Evolutionary conservation across 2,797 vertebrate genomes (phyloP).

Genomic region (Chelon auratus): DNA sequence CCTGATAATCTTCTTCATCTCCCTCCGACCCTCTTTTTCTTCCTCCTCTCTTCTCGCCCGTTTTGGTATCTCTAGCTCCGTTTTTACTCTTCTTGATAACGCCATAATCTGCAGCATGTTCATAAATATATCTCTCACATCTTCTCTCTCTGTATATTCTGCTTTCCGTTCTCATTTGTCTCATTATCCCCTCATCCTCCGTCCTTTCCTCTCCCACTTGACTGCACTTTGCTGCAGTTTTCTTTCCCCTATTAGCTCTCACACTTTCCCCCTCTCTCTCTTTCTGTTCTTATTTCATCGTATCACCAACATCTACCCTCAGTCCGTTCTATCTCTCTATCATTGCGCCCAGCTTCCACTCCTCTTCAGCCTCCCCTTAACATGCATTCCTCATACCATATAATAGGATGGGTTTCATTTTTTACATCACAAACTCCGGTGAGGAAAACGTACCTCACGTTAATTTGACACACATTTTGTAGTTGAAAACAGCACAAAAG

Average conservation of each 20-base stretch:
- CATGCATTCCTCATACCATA: not conserved
- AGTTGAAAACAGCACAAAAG: no score
- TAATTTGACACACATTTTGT: no score
- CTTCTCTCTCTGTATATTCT: slow-evolving; percentile 1
- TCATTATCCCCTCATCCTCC: slow-evolving; percentile 4
- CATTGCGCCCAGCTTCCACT: slow-evolving; percentile 4
- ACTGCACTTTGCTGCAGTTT: slow-evolving; percentile 30
- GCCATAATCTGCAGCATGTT: slow-evolving; percentile 12
- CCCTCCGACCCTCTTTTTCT: not conserved
- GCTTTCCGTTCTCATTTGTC: slow-evolving; percentile 1
- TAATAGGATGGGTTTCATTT: not conserved
- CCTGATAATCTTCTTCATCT: slow-evolving; percentile 31
- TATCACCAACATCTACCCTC: slow-evolving; percentile 13
- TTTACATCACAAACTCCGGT: no score
- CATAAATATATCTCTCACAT: not conserved
- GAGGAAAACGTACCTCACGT: no score
- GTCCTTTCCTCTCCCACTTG: slow-evolving; percentile 14
- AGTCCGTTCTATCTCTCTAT: slow-evolving; percentile 24
- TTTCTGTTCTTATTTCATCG: not conserved
- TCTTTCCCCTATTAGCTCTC: slow-evolving; percentile 16
- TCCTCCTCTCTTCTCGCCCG: slow-evolving; percentile 5
- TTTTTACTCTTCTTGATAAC: not conserved
- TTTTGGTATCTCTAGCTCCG: not conserved
- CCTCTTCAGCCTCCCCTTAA: slow-evolving; percentile 10
- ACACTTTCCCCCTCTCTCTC: not conserved